A percentile compares a stretch with the other conserved stretches of the same genome.
Conservation (phyloP, 2,113 vertebrate species). For the Sitta europaea region DNA sequence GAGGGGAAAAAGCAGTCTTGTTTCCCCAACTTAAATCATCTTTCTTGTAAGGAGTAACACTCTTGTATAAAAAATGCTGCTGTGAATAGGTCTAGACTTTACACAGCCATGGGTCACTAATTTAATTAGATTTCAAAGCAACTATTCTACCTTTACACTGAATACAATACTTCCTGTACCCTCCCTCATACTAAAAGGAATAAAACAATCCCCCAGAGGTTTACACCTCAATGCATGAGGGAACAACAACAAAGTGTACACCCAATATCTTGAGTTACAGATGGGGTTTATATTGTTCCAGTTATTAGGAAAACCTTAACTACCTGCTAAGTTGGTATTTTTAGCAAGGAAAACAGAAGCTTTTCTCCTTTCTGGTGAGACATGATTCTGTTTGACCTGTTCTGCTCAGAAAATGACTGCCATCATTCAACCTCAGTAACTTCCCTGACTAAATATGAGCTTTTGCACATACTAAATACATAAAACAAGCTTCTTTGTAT, state of each 20-base stretch:
- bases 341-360: conserved; percentile 28
- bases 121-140: conserved; percentile 74
- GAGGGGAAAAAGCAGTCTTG: not conserved
- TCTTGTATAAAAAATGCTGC: conserved; percentile 15
- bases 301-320: conserved; percentile 47
- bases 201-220: conserved; percentile 59
- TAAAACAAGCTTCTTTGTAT: not conserved
- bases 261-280: conserved; percentile 28
- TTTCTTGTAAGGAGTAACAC: not conserved
- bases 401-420: not conserved
- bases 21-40: not conserved
- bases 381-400: not conserved
- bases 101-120: conserved; percentile 67
- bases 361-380: not conserved
- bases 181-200: conserved; percentile 48
- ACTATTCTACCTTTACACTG: conserved; percentile 61
- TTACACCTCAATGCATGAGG: conserved; percentile 65
- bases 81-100: conserved; percentile 69
- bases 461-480: not conserved
- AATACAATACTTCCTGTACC: conserved; percentile 69
- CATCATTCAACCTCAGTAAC: not conserved
- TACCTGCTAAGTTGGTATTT: conserved; percentile 38
- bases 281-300: conserved; percentile 25
- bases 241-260: conserved; percentile 65
- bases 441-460: not conserved